phyloP scores from a whole-genome alignment of 2,888 invertebrate species.

The Desoria tigrina region DNA sequence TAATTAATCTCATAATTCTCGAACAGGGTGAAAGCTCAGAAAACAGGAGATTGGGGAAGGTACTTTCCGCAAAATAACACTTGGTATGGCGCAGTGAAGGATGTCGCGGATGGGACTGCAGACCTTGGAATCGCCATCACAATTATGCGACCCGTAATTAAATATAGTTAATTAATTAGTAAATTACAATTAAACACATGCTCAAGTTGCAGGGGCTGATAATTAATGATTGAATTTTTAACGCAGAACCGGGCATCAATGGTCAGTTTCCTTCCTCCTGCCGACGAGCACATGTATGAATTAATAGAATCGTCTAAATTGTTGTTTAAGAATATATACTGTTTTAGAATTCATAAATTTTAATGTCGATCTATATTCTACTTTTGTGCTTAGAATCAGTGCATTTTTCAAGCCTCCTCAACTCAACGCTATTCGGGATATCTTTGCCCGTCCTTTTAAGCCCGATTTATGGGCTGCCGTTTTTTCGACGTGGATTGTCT shows the following conservation, averaged over 20 bases:
- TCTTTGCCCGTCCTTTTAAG: constrained; percentile 49
- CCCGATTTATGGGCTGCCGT: constrained; percentile 48
- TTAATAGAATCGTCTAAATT: too few species aligned
- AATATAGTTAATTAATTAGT: not conserved
- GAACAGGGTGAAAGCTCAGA: constrained; percentile 18
- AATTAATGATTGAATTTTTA: too few species aligned
- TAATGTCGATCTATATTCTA: not conserved
- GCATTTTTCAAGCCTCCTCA: constrained; percentile 45
- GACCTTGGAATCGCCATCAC: constrained; percentile 43
- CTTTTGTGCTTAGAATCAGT: constrained; percentile 30
- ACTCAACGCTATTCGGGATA: constrained; percentile 46
- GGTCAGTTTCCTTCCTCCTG: constrained; percentile 42
- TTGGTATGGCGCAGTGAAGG: constrained; percentile 40
- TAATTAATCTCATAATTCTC: not conserved
- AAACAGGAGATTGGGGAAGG: constrained; percentile 24
- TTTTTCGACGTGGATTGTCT: constrained; percentile 44
- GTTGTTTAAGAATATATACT: too few species aligned
- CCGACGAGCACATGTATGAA: constrained; percentile 43
- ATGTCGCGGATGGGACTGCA: constrained; percentile 28
- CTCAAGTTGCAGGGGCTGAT: too few species aligned
- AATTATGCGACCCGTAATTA: constrained; percentile 35
- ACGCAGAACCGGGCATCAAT: constrained; percentile 24
- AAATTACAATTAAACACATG: not conserved
- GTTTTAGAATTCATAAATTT: not conserved
- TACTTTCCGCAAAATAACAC: constrained; percentile 15